phyloP scores from a whole-genome alignment of 2,888 invertebrate species.

The Papilio elwesi region DNA sequence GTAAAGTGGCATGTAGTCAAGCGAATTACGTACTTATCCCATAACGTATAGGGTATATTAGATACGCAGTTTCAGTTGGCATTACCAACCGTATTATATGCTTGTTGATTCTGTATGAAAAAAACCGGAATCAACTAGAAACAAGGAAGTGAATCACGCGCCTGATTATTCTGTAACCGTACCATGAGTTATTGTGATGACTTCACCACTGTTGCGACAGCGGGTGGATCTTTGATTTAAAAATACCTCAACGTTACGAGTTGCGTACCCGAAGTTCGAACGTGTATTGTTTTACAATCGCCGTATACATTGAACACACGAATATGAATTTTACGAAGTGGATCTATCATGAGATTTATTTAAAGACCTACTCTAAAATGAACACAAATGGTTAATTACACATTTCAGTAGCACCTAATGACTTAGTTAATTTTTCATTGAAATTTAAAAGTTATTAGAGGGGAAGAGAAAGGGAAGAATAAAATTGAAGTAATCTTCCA shows the following conservation, averaged over 20 bases:
- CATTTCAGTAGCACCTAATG: too few species aligned
- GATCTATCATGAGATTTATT: too few species aligned
- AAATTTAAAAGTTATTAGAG: too few species aligned
- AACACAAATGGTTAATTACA: too few species aligned
- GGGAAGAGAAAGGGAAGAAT: too few species aligned
- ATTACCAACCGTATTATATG: background rate
- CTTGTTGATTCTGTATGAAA: conserved; percentile 11
- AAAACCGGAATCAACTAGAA: conserved; percentile 21
- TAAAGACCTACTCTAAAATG: too few species aligned
- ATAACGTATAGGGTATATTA: background rate
- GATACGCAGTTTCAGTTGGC: background rate
- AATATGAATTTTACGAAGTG: background rate
- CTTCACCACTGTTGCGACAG: conserved; percentile 46
- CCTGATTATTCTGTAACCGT: conserved; percentile 47
- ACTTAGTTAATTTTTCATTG: too few species aligned
- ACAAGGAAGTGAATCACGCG: conserved; percentile 50
- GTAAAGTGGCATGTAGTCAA: too few species aligned
- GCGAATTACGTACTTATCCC: background rate
- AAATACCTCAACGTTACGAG: conserved; percentile 41
- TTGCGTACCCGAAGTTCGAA: conserved; percentile 19
- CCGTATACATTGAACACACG: background rate
- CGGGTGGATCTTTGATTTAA: conserved; percentile 43
- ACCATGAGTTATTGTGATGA: conserved; percentile 50
- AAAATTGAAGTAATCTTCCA: too few species aligned
- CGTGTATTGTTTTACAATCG: conserved; percentile 28